Evolutionary conservation across 2,888 invertebrate genomes (phyloP), one percentile per base, ranked within the genome.

Genomic region (Spialia ferax): DNA sequence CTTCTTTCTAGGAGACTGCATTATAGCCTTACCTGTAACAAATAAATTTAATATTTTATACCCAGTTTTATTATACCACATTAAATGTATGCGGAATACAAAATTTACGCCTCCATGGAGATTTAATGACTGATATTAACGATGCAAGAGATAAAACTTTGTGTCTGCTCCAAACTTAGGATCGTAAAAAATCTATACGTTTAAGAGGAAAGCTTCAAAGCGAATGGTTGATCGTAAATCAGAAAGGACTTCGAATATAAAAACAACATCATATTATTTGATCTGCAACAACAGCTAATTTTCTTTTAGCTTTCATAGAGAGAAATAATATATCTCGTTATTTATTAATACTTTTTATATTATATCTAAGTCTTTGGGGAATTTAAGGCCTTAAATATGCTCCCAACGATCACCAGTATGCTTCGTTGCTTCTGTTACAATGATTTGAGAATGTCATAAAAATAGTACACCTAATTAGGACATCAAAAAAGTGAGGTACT

Each of bases 51-150:
- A 13, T 29, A 20, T 55, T 63, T 48, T 29, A 63, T 42, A 3
- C 0, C 18, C 15, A 10, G 11, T 57, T 64, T 64, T 50, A 32
- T 64, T 57, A 45, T 22, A 20, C 22, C 26, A 8, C 35, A 11
- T 48, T 32, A 35, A 42, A 42, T 45, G 35, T 57, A 57, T 57
- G 32, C 48, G 48, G 42, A 57, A 55, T 64, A 57, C 38, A n/a
- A 38, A 63, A 63, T 61, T 42, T 48, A 68, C 38, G 67, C 32
- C 13, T 42, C 26, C 23, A 56, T 57, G 26, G 54, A 56, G 18
- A 63, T 57, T 68, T 68, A 29, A 68, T 68, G 57, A 57, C 63
- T 65, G 20, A 52, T 63, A 63, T 57, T 68, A 68, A 68, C 57
- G 63, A 63, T 57, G 50, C 56, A 56, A 56, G 62, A 50, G 56